Conservation (phyloP, 2,797 vertebrate genomes). For the Pteropus rufus region DNA sequence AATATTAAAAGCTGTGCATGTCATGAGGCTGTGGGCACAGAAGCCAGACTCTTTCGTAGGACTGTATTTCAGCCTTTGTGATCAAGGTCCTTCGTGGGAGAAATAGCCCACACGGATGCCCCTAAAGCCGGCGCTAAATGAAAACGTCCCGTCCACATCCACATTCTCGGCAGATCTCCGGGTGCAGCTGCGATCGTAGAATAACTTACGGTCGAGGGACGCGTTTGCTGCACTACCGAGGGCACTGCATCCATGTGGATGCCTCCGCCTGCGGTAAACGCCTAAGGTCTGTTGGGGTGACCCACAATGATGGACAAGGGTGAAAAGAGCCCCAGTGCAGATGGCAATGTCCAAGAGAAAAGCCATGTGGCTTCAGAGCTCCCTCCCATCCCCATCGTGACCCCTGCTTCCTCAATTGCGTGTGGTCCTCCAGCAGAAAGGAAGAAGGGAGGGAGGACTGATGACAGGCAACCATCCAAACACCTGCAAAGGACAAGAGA, state of each 20-base stretch:
- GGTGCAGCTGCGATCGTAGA: background rate
- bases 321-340: background rate
- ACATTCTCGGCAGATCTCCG: background rate
- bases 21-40: slow-evolving; percentile 23
- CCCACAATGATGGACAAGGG: too few species aligned
- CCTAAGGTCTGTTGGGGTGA: background rate
- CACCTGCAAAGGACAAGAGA: background rate
- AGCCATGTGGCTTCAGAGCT: background rate
- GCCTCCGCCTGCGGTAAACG: background rate
- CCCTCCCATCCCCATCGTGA: background rate
- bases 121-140: background rate
- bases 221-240: background rate
- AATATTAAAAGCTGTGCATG: slow-evolving; percentile 57
- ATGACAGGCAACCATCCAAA: background rate
- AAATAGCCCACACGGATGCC: background rate
- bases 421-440: background rate
- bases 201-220: background rate
- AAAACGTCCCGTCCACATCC: background rate
- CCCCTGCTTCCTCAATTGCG: background rate
- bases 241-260: background rate
- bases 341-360: background rate
- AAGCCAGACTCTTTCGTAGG: background rate
- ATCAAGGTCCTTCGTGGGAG: background rate
- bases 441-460: background rate
- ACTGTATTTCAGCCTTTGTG: slow-evolving; percentile 15